phyloP scores from a whole-genome alignment of 2,888 invertebrate genomes.

The Tanytarsus gracilentus region DNA sequence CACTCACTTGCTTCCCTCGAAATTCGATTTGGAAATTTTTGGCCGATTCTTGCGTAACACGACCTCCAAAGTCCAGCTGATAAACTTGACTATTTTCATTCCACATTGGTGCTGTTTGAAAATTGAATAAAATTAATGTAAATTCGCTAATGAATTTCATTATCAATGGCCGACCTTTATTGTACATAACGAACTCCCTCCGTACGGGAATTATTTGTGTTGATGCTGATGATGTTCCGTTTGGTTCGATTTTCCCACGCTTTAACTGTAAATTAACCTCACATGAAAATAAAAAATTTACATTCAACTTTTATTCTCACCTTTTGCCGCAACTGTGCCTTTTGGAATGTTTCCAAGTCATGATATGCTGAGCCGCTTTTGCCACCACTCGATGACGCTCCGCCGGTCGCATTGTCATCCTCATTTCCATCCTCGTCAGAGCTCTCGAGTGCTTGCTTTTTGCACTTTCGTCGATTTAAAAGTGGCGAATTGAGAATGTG shows the following conservation, averaged over 20 bases:
- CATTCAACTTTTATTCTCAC: conserved; percentile 43
- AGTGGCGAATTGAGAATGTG: conserved; percentile 78
- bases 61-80: conserved; percentile 96
- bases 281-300: conserved; percentile 16
- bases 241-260: conserved; percentile 54
- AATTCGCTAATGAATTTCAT: conserved; percentile 42
- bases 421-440: conserved; percentile 65
- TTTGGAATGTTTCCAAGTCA: conserved; percentile 84
- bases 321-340: conserved; percentile 84
- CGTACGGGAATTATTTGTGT: conserved; percentile 47
- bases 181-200: conserved; percentile 89
- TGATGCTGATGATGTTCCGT: conserved; percentile 42
- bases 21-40: conserved; percentile 99
- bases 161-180: conserved; percentile 50
- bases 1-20: conserved; percentile 82
- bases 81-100: conserved; percentile 99
- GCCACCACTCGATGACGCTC: conserved; percentile 48
- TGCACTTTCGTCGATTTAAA: conserved; percentile 62
- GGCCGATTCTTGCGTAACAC: conserved; percentile 98
- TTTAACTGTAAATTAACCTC: conserved; percentile 52
- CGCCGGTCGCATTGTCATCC: conserved; percentile 38
- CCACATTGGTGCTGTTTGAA: conserved; percentile 71
- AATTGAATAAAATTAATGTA: neutral
- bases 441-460: conserved; percentile 68
- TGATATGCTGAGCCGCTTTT: conserved; percentile 68